Evolutionary conservation across 2,888 invertebrate species (phyloP).

Genomic region (Anoplius nigerrimus): DNA sequence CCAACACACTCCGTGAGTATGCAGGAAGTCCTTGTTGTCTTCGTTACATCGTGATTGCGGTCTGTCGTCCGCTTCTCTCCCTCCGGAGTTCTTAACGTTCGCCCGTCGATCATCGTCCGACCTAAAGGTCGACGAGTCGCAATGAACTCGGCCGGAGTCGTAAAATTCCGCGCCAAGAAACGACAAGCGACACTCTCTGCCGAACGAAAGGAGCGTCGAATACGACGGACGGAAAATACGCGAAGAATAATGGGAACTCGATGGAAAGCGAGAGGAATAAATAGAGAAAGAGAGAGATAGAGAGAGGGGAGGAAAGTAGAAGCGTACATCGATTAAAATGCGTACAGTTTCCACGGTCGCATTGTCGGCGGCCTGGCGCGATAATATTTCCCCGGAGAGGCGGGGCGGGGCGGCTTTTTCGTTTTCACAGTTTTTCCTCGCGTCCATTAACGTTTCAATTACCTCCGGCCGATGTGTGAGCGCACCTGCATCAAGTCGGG

Average conservation of each 20-base stretch:
- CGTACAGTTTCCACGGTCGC: constrained; percentile 21
- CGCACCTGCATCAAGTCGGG: constrained; percentile 44
- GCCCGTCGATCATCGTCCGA: constrained; percentile 8
- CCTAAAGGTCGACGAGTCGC: too few species aligned
- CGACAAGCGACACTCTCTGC: too few species aligned
- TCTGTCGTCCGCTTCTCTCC: constrained; percentile 40
- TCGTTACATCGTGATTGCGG: constrained; percentile 65
- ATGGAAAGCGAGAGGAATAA: not conserved
- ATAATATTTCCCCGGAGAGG: constrained; percentile 29
- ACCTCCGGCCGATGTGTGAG: constrained; percentile 43
- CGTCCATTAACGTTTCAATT: constrained; percentile 62
- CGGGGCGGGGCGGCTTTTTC: constrained; percentile 25
- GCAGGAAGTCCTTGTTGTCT: constrained; percentile 70
- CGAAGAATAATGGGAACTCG: not conserved
- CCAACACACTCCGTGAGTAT: constrained; percentile 44
- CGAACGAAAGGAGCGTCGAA: too few species aligned
- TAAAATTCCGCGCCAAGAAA: too few species aligned
- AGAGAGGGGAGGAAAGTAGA: constrained; percentile 17
- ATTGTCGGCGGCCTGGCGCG: not conserved
- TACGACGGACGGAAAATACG: too few species aligned
- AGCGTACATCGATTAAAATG: constrained; percentile 38
- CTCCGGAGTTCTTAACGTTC: constrained; percentile 43
- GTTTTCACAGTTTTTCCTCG: constrained; percentile 38
- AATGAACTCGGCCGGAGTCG: too few species aligned
- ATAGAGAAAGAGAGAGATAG: constrained; percentile 20